These are phyloP conservation scores for Chrosomus eos DNA, from an alignment of 2,797 vertebrate species.

Conservation along the genomic window DNA sequence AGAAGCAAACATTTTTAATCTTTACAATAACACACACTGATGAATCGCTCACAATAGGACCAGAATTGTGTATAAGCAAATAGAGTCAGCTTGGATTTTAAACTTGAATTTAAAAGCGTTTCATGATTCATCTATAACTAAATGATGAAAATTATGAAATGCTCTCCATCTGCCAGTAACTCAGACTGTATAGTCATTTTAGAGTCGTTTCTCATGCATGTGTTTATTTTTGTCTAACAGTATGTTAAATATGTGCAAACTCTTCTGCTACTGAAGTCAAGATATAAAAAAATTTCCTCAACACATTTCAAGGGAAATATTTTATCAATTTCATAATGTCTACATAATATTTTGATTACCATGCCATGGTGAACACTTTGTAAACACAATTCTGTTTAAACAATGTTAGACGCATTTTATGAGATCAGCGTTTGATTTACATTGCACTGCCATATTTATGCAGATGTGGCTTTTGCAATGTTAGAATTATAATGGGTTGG, in stretches of 20 bases:
- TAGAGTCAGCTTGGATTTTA: background rate
- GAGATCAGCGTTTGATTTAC: conserved; percentile 29
- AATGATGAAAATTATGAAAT: background rate
- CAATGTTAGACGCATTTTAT: background rate
- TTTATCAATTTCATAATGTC: conserved; percentile 8
- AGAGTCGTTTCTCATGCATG: background rate
- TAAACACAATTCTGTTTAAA: conserved; percentile 18
- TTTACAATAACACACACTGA: background rate
- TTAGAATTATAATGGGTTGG: background rate
- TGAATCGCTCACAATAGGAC: background rate
- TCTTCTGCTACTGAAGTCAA: conserved; percentile 28
- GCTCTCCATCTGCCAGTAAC: background rate
- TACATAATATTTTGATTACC: background rate
- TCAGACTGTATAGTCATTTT: background rate
- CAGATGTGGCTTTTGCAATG: conserved; percentile 28
- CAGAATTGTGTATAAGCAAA: background rate
- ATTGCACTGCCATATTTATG: conserved; percentile 38
- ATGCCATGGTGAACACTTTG: background rate
- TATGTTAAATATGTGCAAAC: background rate
- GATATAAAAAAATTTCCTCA: background rate
- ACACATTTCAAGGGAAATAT: background rate
- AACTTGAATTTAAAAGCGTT: background rate
- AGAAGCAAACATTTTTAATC: background rate
- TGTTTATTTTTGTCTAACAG: background rate
- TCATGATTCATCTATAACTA: conserved; percentile 6